phyloP scores from a whole-genome alignment of 2,888 invertebrate genomes.

The Leptopilina drosophilae region DNA sequence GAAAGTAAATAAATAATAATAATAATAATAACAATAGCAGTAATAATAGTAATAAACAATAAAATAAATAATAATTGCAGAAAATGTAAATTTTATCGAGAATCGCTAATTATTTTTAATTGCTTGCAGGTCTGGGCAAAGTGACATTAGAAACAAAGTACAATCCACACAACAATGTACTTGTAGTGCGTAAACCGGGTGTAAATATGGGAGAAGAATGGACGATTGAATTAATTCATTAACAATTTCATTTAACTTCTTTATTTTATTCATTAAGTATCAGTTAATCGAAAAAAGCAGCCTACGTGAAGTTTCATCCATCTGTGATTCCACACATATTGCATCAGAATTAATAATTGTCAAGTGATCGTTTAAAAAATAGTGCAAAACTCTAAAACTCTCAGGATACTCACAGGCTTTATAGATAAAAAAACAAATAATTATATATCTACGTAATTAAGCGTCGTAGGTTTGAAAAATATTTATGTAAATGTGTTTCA shows the following conservation, averaged over 20 bases:
- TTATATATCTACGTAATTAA: slow-evolving; percentile 39
- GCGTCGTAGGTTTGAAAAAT: slow-evolving; percentile 33
- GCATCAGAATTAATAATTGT: slow-evolving; percentile 25
- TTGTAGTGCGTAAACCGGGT: slow-evolving; percentile 91
- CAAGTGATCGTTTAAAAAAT: slow-evolving; percentile 29
- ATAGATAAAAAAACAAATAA: slow-evolving; percentile 24
- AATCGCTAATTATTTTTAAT: slow-evolving; percentile 16
- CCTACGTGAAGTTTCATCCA: slow-evolving; percentile 44
- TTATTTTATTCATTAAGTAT: slow-evolving; percentile 32
- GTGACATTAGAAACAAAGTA: slow-evolving; percentile 83
- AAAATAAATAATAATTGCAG: slow-evolving; percentile 30
- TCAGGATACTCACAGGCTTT: slow-evolving; percentile 34
- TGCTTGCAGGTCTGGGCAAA: slow-evolving; percentile 79
- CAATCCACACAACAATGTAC: slow-evolving; percentile 82
- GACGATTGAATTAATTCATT: slow-evolving; percentile 81
- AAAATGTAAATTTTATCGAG: too few relatives aligned
- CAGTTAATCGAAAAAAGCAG: slow-evolving; percentile 27
- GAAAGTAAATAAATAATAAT: too few relatives aligned
- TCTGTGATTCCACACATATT: slow-evolving; percentile 56
- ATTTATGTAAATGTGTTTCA: slow-evolving; percentile 47
- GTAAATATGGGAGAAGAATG: slow-evolving; percentile 90
- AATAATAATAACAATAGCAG: too few relatives aligned
- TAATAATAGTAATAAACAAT: too few relatives aligned
- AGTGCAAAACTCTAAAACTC: slow-evolving; percentile 15
- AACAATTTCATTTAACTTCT: slow-evolving; percentile 51